Evolutionary conservation across 2,113 vertebrate species (phyloP).

Genomic region (Rhinopomastus cyanomelas): DNA sequence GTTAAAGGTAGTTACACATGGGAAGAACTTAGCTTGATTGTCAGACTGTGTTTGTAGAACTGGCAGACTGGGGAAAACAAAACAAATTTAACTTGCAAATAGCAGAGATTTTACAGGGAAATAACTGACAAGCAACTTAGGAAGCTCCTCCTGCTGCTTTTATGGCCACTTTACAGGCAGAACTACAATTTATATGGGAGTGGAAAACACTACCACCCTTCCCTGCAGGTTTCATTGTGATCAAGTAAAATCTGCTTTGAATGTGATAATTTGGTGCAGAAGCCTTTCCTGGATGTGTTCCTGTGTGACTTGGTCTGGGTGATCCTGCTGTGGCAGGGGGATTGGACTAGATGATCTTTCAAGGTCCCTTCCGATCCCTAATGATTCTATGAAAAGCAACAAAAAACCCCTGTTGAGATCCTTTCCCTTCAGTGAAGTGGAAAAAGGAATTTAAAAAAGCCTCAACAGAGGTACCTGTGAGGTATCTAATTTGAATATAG

Average conservation of each 20-base stretch:
- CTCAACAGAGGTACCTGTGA: background rate
- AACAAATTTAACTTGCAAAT: constrained; percentile 31
- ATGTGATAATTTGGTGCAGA: accelerated
- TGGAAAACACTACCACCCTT: background rate
- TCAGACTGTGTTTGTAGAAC: background rate
- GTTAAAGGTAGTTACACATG: background rate
- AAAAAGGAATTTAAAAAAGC: background rate
- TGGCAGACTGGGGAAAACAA: constrained; percentile 1
- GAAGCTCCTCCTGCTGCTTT: background rate
- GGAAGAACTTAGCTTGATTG: background rate
- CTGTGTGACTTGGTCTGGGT: too few species aligned
- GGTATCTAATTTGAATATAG: background rate
- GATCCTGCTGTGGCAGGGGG: too few species aligned
- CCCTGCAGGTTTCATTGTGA: background rate
- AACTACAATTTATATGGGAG: background rate
- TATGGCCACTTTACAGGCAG: background rate
- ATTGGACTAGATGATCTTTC: too few species aligned
- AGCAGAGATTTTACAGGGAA: background rate
- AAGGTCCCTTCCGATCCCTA: too few species aligned
- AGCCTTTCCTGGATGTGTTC: too few species aligned
- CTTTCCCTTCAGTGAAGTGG: background rate
- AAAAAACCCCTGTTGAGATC: background rate
- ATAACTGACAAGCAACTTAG: background rate
- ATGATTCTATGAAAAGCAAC: too few species aligned
- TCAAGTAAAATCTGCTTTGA: background rate